Evolutionary conservation across 2,797 vertebrate species (phyloP).

Genomic region (Natrix natrix): DNA sequence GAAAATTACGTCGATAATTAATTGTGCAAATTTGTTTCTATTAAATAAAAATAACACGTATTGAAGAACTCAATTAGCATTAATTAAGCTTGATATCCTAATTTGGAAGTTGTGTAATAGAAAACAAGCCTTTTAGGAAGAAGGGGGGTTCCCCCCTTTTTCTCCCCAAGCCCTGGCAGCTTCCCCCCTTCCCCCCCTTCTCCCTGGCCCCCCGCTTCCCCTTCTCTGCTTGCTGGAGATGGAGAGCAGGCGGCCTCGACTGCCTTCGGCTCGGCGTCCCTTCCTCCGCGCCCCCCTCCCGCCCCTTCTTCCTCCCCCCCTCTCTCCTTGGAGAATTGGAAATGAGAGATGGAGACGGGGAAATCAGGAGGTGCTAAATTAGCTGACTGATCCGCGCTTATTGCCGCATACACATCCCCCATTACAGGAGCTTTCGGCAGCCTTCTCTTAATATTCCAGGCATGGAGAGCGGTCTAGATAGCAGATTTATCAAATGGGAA

Average conservation of each 20-base stretch:
- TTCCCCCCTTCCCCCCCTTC: not conserved
- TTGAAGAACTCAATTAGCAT: conserved; percentile 99
- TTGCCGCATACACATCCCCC: conserved; percentile 97
- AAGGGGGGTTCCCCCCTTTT: conserved; percentile 43
- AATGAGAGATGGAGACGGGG: conserved; percentile 99
- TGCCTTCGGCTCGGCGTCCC: conserved; percentile 91
- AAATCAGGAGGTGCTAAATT: conserved; percentile 99
- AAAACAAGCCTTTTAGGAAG: conserved; percentile 95
- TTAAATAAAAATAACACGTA: conserved; percentile 99
- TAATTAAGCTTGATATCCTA: conserved; percentile 99
- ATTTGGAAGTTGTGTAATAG: conserved; percentile 98
- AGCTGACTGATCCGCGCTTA: conserved; percentile 99
- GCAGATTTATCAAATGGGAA: conserved; percentile 99
- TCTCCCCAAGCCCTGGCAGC: conserved; percentile 4
- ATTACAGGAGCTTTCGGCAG: conserved; percentile 95
- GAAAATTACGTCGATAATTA: conserved; percentile 98
- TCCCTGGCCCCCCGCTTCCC: not conserved
- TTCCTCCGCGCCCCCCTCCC: not conserved
- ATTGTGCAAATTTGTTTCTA: conserved; percentile 99
- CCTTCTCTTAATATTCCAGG: conserved; percentile 98
- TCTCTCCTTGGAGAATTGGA: conserved; percentile 97
- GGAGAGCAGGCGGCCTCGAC: conserved; percentile 74
- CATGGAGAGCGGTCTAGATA: conserved; percentile 97
- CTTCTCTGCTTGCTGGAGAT: conserved; percentile 64
- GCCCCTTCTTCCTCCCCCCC: conserved; percentile 48